These are phyloP conservation scores for Neotragus moschatus DNA, from an alignment of 2,113 vertebrate genomes.

Conservation along the genomic window DNA sequence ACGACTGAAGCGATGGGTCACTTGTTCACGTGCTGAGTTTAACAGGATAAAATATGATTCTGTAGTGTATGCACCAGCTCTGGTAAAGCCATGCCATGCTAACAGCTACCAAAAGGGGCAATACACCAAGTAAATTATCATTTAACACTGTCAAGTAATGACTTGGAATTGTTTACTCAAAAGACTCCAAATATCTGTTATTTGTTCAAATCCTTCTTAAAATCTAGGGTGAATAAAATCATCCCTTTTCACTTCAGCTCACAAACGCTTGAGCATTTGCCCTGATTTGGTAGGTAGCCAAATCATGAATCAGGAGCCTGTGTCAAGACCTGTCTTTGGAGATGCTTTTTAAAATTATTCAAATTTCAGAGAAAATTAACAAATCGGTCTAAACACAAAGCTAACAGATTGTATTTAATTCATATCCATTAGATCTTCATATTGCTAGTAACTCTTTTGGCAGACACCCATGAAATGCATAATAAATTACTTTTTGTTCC, in stretches of 20 bases:
- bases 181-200: background rate
- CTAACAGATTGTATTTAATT: constrained; percentile 73
- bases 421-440: constrained; percentile 75
- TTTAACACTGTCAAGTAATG: background rate
- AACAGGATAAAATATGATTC: background rate
- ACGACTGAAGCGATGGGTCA: background rate
- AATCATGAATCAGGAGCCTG: background rate
- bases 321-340: constrained; percentile 1
- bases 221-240: constrained; percentile 52
- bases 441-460: constrained; percentile 77
- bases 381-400: constrained; percentile 56
- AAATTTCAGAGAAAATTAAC: constrained; percentile 27
- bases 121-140: background rate
- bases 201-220: constrained; percentile 59
- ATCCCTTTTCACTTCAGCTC: too few relatives aligned
- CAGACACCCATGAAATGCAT: constrained; percentile 75
- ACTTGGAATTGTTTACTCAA: background rate
- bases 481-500: constrained; percentile 81
- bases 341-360: background rate
- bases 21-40: background rate
- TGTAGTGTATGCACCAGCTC: background rate
- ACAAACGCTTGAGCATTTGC: background rate
- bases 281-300: too few relatives aligned
- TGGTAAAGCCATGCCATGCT: background rate
- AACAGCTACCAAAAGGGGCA: background rate